phyloP scores from a whole-genome alignment of 2,113 vertebrate species.

The Grammomys surdaster region DNA sequence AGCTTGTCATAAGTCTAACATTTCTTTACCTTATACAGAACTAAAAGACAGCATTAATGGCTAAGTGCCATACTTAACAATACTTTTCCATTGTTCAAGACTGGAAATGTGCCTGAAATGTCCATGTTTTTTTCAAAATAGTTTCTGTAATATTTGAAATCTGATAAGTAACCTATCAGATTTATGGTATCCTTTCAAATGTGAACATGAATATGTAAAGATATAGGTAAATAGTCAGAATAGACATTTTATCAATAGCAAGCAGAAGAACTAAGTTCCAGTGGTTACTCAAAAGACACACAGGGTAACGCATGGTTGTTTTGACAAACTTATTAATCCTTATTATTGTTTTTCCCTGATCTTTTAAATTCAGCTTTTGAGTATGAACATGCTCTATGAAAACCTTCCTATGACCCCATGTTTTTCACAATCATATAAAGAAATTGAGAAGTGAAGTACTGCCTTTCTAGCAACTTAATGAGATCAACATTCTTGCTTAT shows the following conservation, averaged over 20 bases:
- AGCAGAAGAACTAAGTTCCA: not conserved
- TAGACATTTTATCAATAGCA: not conserved
- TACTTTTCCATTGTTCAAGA: constrained; percentile 62
- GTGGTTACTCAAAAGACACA: not conserved
- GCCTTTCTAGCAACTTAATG: not conserved
- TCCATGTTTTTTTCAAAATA: constrained; percentile 26
- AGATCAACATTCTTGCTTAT: not conserved
- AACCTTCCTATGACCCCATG: not conserved
- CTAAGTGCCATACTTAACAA: constrained; percentile 59
- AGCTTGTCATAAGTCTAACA: constrained; percentile 67
- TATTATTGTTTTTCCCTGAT: not conserved
- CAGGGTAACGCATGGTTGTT: not conserved
- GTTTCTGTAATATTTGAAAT: constrained; percentile 65
- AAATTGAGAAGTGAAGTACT: not conserved
- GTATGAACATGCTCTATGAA: not conserved
- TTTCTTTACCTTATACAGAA: constrained; percentile 55
- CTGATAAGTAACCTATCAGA: constrained; percentile 59
- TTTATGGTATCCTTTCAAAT: constrained; percentile 43
- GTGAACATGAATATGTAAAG: constrained; percentile 57
- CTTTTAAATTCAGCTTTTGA: not conserved
- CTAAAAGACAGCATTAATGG: constrained; percentile 60
- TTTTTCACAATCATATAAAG: not conserved
- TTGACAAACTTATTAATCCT: not conserved
- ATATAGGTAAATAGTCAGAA: constrained; percentile 17
- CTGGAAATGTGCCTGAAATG: constrained; percentile 68